Conservation (phyloP, 2,113 vertebrate species). For the Microtus ochrogaster region DNA sequence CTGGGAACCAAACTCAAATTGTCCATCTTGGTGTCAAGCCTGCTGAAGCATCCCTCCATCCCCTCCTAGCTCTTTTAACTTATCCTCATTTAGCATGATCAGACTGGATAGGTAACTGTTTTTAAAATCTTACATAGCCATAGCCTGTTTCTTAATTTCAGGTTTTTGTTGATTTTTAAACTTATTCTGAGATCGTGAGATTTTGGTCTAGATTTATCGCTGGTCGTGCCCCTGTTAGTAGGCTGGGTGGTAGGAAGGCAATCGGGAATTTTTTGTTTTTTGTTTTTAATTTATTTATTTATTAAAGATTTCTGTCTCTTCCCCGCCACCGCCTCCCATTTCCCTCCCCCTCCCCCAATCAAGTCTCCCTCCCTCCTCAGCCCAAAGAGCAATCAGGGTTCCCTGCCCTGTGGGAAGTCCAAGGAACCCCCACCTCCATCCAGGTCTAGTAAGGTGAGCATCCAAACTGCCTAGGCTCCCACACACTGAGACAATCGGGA, state of each 20-base stretch:
- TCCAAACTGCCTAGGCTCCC: too few relatives aligned
- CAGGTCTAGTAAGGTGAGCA: too few relatives aligned
- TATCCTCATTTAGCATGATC: neutral
- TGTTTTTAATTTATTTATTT: too few relatives aligned
- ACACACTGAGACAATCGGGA: too few relatives aligned
- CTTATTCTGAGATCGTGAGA: neutral
- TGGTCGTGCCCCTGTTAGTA: neutral
- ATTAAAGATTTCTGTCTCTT: too few relatives aligned
- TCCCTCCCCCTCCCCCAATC: too few relatives aligned
- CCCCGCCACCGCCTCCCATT: too few relatives aligned
- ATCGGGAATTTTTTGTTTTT: neutral
- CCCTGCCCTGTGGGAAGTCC: too few relatives aligned
- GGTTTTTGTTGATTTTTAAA: slow-evolving; percentile 7
- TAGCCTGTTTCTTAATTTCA: slow-evolving; percentile 27
- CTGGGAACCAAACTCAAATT: neutral
- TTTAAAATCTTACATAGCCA: neutral
- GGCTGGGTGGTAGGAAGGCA: neutral
- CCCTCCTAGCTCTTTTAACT: neutral
- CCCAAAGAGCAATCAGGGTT: neutral
- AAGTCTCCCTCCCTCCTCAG: too few relatives aligned
- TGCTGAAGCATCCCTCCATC: too few relatives aligned
- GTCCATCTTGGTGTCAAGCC: neutral
- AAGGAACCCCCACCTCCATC: too few relatives aligned
- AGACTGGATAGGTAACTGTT: neutral
- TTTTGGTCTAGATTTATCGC: neutral